Evolutionary conservation across 2,797 vertebrate genomes (phyloP).

Genomic region (Pangasius djambal): DNA sequence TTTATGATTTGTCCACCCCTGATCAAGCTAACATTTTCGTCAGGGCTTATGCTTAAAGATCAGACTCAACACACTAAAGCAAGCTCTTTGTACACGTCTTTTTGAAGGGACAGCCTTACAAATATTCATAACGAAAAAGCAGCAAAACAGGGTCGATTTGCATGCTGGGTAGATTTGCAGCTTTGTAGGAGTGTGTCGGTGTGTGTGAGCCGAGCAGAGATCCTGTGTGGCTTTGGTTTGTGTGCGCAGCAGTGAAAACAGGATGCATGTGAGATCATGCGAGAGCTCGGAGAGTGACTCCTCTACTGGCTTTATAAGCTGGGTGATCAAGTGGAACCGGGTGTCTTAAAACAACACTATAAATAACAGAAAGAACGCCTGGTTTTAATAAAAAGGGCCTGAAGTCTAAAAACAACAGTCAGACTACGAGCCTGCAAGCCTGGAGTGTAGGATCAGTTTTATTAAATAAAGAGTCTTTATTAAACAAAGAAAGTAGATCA

Average conservation of each 20-base stretch:
- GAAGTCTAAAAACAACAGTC: background rate
- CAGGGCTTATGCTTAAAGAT: background rate
- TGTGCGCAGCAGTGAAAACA: slow-evolving; percentile 57
- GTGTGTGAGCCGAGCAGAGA: slow-evolving; percentile 26
- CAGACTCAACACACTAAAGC: background rate
- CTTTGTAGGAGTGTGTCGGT: slow-evolving; percentile 27
- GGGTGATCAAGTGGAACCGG: slow-evolving; percentile 36
- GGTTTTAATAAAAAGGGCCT: background rate
- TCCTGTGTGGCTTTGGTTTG: slow-evolving; percentile 45
- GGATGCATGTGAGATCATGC: slow-evolving; percentile 54
- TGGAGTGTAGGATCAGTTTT: background rate
- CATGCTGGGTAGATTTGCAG: slow-evolving; percentile 33
- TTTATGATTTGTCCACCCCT: background rate
- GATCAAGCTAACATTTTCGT: background rate
- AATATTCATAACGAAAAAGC: slow-evolving; percentile 13
- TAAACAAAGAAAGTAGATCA: background rate
- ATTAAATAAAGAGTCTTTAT: background rate
- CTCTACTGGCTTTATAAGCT: slow-evolving; percentile 41
- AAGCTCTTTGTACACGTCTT: background rate
- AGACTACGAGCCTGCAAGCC: background rate
- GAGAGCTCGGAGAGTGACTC: slow-evolving; percentile 29
- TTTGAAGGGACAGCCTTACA: background rate
- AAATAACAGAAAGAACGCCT: background rate
- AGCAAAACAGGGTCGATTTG: slow-evolving; percentile 31
- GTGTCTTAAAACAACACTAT: slow-evolving; percentile 26